Evolutionary conservation across 2,888 invertebrate species (phyloP).

Genomic region (Priocnemis perturbator): DNA sequence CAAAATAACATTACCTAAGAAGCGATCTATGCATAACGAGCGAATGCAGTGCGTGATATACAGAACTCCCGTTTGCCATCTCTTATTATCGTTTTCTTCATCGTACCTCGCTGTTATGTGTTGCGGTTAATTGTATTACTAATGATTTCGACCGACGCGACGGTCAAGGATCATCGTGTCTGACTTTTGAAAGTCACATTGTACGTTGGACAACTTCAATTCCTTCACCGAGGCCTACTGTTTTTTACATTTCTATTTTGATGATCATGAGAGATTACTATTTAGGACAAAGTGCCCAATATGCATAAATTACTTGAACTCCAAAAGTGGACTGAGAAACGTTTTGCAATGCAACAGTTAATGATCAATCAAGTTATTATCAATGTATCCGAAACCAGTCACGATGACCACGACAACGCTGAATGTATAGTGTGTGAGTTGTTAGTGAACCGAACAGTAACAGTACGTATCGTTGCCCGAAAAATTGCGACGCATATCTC

Average conservation of each 20-base stretch:
- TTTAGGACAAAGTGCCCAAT: too few relatives aligned
- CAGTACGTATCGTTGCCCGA: neutral
- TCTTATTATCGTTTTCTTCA: conserved; percentile 25
- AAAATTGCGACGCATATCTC: neutral
- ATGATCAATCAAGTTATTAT: too few relatives aligned
- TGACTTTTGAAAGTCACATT: neutral
- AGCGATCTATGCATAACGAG: conserved; percentile 59
- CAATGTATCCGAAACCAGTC: too few relatives aligned
- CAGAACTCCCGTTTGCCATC: conserved; percentile 49
- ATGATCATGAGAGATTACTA: too few relatives aligned
- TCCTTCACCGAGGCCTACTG: conserved; percentile 21
- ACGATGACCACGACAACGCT: too few relatives aligned
- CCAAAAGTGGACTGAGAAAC: too few relatives aligned
- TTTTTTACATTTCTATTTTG: too few relatives aligned
- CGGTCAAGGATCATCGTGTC: neutral
- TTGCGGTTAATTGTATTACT: neutral
- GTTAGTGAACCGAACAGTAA: too few relatives aligned
- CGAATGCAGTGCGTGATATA: conserved; percentile 59
- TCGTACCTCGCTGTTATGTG: conserved; percentile 4
- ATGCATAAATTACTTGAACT: too few relatives aligned
- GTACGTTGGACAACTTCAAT: conserved; percentile 5
- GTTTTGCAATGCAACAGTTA: too few relatives aligned
- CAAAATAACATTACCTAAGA: conserved; percentile 54
- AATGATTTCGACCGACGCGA: neutral
- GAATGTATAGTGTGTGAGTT: neutral